A percentile compares a stretch with the other conserved stretches of the same genome.
Conservation (phyloP, 2,888 invertebrate genomes). For the Reticulitermes lucifugus region DNA sequence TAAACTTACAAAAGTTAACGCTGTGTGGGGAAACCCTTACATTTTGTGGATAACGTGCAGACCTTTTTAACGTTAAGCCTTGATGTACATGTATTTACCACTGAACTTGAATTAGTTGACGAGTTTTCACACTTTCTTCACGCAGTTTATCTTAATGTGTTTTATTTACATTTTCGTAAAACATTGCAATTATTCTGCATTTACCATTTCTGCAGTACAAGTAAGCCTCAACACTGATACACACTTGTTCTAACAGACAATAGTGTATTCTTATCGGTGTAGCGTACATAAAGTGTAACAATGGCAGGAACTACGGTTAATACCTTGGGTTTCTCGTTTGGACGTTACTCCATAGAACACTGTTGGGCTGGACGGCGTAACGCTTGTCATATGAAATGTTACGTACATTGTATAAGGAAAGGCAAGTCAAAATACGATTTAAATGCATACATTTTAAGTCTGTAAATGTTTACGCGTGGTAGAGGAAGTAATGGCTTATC, state of each 20-base stretch:
- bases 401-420: not conserved
- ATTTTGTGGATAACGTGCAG: too few relatives aligned
- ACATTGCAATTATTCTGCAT: not conserved
- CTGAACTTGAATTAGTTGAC: too few relatives aligned
- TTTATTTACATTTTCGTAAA: too few relatives aligned
- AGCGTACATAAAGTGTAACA: not conserved
- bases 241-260: not conserved
- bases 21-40: too few relatives aligned
- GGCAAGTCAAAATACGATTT: not conserved
- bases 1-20: too few relatives aligned
- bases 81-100: too few relatives aligned
- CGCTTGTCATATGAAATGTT: not conserved
- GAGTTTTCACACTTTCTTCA: too few relatives aligned
- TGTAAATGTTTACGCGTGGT: too few relatives aligned
- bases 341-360: not conserved
- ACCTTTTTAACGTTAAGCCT: too few relatives aligned
- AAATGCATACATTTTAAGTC: not conserved
- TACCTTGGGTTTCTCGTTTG: not conserved
- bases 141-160: too few relatives aligned
- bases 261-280: not conserved
- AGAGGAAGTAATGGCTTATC: too few relatives aligned
- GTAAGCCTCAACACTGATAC: not conserved
- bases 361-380: not conserved
- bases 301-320: not conserved
- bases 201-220: not conserved